Base-by-base conservation (phyloP, 2,797 vertebrate species). In the Tenualosa ilisha region DNA sequence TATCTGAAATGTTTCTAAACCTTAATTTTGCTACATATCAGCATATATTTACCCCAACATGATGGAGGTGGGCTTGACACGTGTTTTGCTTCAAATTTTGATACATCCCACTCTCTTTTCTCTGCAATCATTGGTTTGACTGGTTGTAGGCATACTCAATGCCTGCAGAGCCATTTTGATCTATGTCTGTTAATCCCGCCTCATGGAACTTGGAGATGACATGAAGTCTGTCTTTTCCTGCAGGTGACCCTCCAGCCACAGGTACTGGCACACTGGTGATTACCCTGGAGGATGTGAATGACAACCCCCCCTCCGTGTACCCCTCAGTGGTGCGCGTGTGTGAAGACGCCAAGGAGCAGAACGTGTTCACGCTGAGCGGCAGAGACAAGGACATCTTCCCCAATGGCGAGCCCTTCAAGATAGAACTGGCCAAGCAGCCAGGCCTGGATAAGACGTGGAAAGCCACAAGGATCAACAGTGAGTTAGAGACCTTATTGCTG, bases 371-470 rank as follows among this genome's bases (percentile, higher is more conserved):
- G 22, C 90, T 99, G 26, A 96, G 96, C 40, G 98, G 97, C 0
- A 93, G 95, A 24, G 98, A 99, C 92, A 96, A 95, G 89, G 98
- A 99, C 89, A 95, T 99, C 31, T 93, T 96, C 11, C 98, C 97
- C 68, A 98, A 99, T 13, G 96, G 97, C 1, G 97, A 97, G 0
- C 98, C 98, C 13, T 99, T 99, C 93, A 97, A 96, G 90, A 98
- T 99, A 54, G 98, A 99, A 68, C 94, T 99, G 87, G 97, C 95
- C 61, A 98, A 98, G 88, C 97, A 97, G 88, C 94, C 94, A 0
- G 95, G 96, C 83, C 94, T 97, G 9, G 97, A 99, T 85, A 98
- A 98, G 92, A 94, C 96, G 87, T 99, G 98, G 98, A 98, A 95
- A 88, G 95, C 99, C 86, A 96, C 95, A 90, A 97, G 94, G 89